phyloP scores from a whole-genome alignment of 2,113 vertebrate species.

The Lamprotornis superbus region DNA sequence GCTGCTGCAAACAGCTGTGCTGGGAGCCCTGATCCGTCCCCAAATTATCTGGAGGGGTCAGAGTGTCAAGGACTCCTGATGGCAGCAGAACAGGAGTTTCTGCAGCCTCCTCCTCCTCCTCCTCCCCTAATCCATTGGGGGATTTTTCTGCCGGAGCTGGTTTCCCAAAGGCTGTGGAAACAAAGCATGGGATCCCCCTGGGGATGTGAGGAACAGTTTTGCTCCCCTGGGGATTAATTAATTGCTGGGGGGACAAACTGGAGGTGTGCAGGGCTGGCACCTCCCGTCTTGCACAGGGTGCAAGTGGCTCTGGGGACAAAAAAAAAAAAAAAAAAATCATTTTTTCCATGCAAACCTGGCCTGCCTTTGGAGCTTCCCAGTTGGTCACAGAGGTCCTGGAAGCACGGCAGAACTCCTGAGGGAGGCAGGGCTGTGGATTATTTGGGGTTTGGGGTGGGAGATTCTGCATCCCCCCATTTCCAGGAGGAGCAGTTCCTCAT shows the following conservation, averaged over 20 bases:
- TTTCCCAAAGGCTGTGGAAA: background rate
- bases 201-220: background rate
- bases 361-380: background rate
- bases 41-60: background rate
- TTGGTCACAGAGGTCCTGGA: background rate
- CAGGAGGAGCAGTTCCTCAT: background rate
- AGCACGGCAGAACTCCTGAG: accelerated
- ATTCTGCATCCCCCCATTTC: background rate
- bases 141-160: background rate
- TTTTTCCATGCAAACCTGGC: background rate
- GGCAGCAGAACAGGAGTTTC: background rate
- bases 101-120: background rate
- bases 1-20: background rate
- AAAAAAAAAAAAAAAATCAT: no score
- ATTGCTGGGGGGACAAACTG: background rate
- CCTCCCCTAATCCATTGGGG: accelerated
- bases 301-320: background rate
- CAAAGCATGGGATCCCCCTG: background rate
- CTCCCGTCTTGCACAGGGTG: background rate
- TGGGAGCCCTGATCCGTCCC: background rate
- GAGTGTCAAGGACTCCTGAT: accelerated
- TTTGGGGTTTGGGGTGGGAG: background rate
- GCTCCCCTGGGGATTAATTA: background rate
- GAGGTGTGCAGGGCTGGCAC: background rate
- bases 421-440: background rate